Conservation (phyloP, 2,888 invertebrate genomes). For the Choreutis nemorana region DNA sequence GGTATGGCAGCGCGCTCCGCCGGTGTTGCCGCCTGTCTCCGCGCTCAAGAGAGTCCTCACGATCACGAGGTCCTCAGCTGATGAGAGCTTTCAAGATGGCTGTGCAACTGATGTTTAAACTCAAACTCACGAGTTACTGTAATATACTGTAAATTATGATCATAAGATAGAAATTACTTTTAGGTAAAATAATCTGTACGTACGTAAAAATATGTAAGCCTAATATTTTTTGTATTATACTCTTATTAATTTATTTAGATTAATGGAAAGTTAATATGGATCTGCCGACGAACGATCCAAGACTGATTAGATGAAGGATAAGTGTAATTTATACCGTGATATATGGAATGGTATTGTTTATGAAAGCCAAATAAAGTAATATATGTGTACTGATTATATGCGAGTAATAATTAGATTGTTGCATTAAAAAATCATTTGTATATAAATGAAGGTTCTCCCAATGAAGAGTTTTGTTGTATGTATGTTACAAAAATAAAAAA, state of each 20-base stretch:
- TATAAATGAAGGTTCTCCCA: too few relatives aligned
- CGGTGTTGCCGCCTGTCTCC: constrained; percentile 85
- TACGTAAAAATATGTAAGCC: constrained; percentile 39
- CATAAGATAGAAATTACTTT: constrained; percentile 26
- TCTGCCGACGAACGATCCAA: constrained; percentile 49
- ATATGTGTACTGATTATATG: background rate
- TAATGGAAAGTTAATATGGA: constrained; percentile 59
- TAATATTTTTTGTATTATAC: constrained; percentile 63
- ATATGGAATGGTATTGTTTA: constrained; percentile 53
- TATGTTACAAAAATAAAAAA: too few relatives aligned
- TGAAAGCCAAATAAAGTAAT: constrained; percentile 58
- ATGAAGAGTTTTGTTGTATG: too few relatives aligned
- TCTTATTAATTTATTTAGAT: constrained; percentile 52
- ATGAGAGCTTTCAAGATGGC: constrained; percentile 92
- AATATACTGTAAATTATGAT: constrained; percentile 40
- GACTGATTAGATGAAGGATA: constrained; percentile 63
- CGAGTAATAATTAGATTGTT: background rate
- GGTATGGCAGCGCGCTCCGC: constrained; percentile 88
- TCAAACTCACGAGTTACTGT: constrained; percentile 17
- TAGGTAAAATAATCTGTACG: constrained; percentile 43
- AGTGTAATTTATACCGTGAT: constrained; percentile 57
- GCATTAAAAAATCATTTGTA: too few relatives aligned
- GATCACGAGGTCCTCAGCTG: constrained; percentile 85
- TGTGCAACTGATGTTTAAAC: constrained; percentile 89
- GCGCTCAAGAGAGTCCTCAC: constrained; percentile 85